These are phyloP conservation scores for Leucosticte australis DNA, from an alignment of 2,113 vertebrate species.

Conservation along the genomic window DNA sequence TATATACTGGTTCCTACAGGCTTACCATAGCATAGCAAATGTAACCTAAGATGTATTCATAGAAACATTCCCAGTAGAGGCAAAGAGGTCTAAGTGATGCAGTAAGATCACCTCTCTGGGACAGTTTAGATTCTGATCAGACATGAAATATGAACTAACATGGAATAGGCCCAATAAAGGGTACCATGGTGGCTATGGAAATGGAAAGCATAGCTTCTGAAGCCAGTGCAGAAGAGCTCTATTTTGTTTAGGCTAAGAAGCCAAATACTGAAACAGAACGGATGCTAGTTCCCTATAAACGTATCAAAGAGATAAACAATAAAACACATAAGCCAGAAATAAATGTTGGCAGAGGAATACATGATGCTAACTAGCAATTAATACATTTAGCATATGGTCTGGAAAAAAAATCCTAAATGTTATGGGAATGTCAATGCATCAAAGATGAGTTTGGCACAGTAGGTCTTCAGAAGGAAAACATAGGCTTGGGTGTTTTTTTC, in stretches of 20 bases:
- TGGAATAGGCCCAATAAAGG: background rate
- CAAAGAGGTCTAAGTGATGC: background rate
- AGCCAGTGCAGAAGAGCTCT: background rate
- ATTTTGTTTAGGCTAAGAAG: background rate
- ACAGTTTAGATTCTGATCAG: background rate
- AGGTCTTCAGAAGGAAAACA: background rate
- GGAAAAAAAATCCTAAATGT: background rate
- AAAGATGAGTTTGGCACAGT: background rate
- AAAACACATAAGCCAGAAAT: background rate
- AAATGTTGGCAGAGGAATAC: background rate
- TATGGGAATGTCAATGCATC: background rate
- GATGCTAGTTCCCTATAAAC: background rate
- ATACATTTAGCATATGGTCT: background rate
- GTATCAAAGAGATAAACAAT: background rate
- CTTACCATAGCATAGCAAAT: background rate
- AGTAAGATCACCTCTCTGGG: background rate
- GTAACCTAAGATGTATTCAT: background rate
- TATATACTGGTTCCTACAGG: background rate
- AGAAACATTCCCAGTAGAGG: background rate
- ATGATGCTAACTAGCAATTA: background rate
- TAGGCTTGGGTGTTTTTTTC: background rate
- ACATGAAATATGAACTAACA: background rate
- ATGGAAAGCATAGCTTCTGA: background rate
- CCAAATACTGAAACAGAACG: background rate
- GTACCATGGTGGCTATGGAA: background rate